Evolutionary conservation across 2,888 invertebrate genomes (phyloP).

Genomic region (Neocrepidodera transversa): DNA sequence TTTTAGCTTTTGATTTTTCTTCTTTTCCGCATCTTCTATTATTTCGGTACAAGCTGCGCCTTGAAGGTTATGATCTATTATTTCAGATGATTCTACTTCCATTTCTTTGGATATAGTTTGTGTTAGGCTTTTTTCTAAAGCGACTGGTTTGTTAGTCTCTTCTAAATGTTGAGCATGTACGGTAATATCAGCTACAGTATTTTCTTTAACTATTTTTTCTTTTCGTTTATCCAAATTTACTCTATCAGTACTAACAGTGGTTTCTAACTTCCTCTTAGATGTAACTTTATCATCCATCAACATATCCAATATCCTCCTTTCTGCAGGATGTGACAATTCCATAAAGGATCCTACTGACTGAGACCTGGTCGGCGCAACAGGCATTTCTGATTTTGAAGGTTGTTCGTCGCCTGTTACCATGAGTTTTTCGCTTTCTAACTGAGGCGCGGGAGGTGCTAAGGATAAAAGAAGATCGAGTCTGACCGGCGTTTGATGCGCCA

Average conservation of each 20-base stretch:
- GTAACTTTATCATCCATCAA: slow-evolving; percentile 69
- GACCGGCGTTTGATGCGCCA: slow-evolving; percentile 86
- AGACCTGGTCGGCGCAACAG: slow-evolving; percentile 59
- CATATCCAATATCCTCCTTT: slow-evolving; percentile 76
- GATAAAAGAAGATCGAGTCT: slow-evolving; percentile 86
- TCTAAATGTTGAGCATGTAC: slow-evolving; percentile 50
- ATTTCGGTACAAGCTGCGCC: slow-evolving; percentile 61
- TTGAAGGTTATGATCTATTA: slow-evolving; percentile 52
- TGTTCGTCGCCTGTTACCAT: slow-evolving; percentile 68
- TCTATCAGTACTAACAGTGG: slow-evolving; percentile 76
- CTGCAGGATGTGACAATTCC: slow-evolving; percentile 74
- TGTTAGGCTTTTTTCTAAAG: slow-evolving; percentile 54
- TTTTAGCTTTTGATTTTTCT: slow-evolving; percentile 54
- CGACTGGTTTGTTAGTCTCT: slow-evolving; percentile 48
- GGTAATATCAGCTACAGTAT: slow-evolving; percentile 58
- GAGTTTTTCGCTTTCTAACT: slow-evolving; percentile 75
- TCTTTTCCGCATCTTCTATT: slow-evolving; percentile 57
- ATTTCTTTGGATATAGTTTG: slow-evolving; percentile 54
- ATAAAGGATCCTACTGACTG: slow-evolving; percentile 78
- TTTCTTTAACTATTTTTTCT: slow-evolving; percentile 66
- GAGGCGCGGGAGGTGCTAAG: slow-evolving; percentile 80
- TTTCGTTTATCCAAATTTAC: slow-evolving; percentile 62
- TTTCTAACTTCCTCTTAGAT: slow-evolving; percentile 78
- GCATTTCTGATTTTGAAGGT: slow-evolving; percentile 52
- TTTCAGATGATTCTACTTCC: slow-evolving; percentile 52